A percentile compares a stretch with the other conserved stretches of the same genome.
Conservation (phyloP, 2,888 invertebrate genomes). For the Apoda limacodes region DNA sequence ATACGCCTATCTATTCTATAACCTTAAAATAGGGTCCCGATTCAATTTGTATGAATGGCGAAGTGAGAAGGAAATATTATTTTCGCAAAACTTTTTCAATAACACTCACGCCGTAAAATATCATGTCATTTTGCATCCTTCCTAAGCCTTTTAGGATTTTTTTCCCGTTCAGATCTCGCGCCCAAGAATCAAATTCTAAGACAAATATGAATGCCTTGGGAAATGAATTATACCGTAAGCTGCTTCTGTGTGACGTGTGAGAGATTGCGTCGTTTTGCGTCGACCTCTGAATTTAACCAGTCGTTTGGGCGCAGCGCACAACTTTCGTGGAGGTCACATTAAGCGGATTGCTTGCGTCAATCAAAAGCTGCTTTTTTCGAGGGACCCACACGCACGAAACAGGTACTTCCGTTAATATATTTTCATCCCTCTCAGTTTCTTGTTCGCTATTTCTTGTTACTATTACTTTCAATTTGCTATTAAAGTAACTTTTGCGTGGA, state of each 20-base stretch:
- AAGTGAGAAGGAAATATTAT: conserved; percentile 32
- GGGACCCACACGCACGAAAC: conserved; percentile 33
- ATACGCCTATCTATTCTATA: conserved; percentile 33
- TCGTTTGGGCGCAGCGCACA: conserved; percentile 58
- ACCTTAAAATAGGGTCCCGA: conserved; percentile 29
- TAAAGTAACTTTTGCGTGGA: no score
- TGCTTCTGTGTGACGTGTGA: conserved; percentile 62
- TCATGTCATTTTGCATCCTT: conserved; percentile 34
- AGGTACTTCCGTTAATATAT: conserved; percentile 36
- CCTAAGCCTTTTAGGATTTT: conserved; percentile 27
- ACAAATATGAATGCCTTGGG: conserved; percentile 67
- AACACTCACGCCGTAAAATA: conserved; percentile 36
- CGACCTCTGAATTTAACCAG: conserved; percentile 66
- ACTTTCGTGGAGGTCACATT: conserved; percentile 67
- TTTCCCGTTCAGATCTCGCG: conserved; percentile 22
- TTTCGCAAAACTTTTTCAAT: conserved; percentile 40
- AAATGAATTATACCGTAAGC: conserved; percentile 67
- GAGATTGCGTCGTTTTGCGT: conserved; percentile 64
- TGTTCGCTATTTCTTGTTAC: no score
- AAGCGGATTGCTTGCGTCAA: conserved; percentile 67
- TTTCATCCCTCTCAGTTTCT: no score
- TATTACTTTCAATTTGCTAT: no score
- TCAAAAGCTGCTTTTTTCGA: conserved; percentile 57
- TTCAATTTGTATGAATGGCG: conserved; percentile 39
- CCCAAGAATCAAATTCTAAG: conserved; percentile 51